Base-by-base conservation (phyloP, 2,797 vertebrate genomes). In the Sebastes itinus region DNA sequence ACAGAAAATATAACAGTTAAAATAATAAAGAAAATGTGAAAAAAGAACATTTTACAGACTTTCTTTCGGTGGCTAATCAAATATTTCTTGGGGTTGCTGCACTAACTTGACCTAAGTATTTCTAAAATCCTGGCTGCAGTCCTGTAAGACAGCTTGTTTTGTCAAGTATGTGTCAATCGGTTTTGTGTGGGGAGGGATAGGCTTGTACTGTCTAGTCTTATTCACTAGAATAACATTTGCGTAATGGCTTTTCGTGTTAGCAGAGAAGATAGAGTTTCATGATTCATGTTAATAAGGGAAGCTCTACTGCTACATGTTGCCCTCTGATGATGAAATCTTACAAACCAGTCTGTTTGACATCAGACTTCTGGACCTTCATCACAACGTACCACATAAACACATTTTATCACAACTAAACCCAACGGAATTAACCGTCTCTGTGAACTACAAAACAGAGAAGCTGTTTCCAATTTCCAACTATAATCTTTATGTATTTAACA, bases 401-500 rank as follows among this genome's bases (percentile, higher is more conserved):
- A 60, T 56, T 86, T 81, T 7, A 84, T 87, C 66, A 71, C 66
- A 70, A 35, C 72, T 62, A 59, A 78, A 69, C 55, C 68, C 55
- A 38, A 23, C 12, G 28, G 62, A 83, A 76, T 58, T 14, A 84
- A 75, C 46, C 11, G 7, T 70, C 20, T 68, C 30, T 61, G 3
- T 77, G 74, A 83, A 75, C 78, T 77, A 22, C 58, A 81, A 77
- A 80, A 70, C 72, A 69, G 3, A 71, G 20, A 56, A 72, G 27
- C 76, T 68, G 84, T 55, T 91, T 83, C 60, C 72, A 81, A 79
- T 86, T 83, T 74, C 52, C 58, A 54, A 56, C 79, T n/a, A 18
- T 79, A 63, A 85, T 85, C 79, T 73, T 59, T 42, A 11, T 69
- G 73, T 80, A 67, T 89, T 92, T 82, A 86, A 84, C 83, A 78